phyloP scores from a whole-genome alignment of 2,888 invertebrate species.

The Leptopilina syphax region DNA sequence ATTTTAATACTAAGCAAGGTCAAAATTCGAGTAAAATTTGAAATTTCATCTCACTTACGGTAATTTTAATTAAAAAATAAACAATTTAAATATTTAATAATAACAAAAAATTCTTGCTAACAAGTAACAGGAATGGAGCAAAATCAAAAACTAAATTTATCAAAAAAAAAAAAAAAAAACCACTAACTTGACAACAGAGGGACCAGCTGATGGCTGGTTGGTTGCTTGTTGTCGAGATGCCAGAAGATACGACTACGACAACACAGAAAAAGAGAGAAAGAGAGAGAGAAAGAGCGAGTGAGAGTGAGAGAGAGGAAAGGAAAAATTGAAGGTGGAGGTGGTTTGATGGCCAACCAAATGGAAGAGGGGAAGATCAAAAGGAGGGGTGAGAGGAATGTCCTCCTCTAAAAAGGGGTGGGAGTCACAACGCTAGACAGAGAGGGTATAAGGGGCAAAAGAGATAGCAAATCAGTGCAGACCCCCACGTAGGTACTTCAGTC shows the following conservation, averaged over 20 bases:
- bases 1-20: too few species aligned
- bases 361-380: constrained; percentile 42
- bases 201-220: constrained; percentile 48
- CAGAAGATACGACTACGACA: constrained; percentile 45
- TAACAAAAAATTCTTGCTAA: too few species aligned
- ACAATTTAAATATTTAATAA: too few species aligned
- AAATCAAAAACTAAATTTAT: too few species aligned
- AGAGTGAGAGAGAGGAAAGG: constrained; percentile 43
- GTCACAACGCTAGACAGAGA: constrained; percentile 25
- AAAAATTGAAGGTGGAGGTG: constrained; percentile 41
- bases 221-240: constrained; percentile 48
- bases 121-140: too few species aligned
- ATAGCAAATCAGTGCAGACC: constrained; percentile 51
- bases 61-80: too few species aligned
- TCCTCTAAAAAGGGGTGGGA: constrained; percentile 11
- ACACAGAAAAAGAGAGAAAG: constrained; percentile 38
- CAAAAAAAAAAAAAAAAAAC: too few species aligned
- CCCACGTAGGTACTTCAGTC: constrained; percentile 43
- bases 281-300: constrained; percentile 42
- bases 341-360: constrained; percentile 17
- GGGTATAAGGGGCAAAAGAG: constrained; percentile 45
- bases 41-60: too few species aligned
- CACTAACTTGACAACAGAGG: too few species aligned
- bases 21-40: too few species aligned
- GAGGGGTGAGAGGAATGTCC: constrained; percentile 47